These are phyloP conservation scores for Aethes cnicana DNA, from an alignment of 2,888 invertebrate species.

Conservation along the genomic window DNA sequence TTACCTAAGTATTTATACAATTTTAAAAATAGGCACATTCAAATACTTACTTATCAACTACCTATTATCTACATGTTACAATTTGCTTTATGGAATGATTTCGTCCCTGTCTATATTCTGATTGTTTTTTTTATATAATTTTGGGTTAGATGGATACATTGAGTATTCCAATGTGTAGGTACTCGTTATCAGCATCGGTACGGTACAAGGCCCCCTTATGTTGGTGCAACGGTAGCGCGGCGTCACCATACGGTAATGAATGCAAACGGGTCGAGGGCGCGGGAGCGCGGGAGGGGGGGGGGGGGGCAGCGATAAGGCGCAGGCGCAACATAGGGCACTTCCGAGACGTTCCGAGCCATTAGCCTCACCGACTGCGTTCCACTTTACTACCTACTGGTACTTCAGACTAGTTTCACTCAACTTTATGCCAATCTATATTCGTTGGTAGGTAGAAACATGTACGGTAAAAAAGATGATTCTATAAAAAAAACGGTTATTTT, in stretches of 20 bases:
- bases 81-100: too few species aligned
- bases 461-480: not conserved
- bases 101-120: too few species aligned
- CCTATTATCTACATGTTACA: too few species aligned
- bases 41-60: not conserved
- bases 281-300: conserved; percentile 31
- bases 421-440: conserved; percentile 2
- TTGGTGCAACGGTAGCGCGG: conserved; percentile 30
- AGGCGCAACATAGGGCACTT: conserved; percentile 60
- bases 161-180: conserved; percentile 33
- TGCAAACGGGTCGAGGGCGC: conserved; percentile 58
- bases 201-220: conserved; percentile 32
- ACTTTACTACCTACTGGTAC: conserved; percentile 28
- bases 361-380: conserved; percentile 52
- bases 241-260: conserved; percentile 42
- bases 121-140: not conserved
- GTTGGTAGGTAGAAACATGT: not conserved
- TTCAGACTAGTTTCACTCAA: conserved; percentile 15
- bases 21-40: not conserved
- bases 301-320: conserved; percentile 31
- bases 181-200: conserved; percentile 34
- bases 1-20: too few species aligned
- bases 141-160: conserved; percentile 5
- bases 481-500: not conserved
- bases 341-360: conserved; percentile 74